These are phyloP conservation scores for Laothoe populi DNA, from an alignment of 2,888 invertebrate genomes.

Conservation along the genomic window DNA sequence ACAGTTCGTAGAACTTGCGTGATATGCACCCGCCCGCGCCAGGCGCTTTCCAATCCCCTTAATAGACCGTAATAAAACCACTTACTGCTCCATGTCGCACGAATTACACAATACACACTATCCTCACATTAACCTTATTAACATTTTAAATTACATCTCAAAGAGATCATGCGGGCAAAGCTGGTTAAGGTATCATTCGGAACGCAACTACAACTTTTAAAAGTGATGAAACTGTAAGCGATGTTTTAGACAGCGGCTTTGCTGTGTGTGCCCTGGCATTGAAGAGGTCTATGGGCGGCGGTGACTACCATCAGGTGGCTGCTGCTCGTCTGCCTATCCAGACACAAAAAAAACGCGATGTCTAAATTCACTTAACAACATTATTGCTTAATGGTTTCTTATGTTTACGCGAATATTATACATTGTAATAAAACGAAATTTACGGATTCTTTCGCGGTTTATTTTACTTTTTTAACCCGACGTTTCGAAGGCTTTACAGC, in stretches of 20 bases:
- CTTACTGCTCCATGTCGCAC: not conserved
- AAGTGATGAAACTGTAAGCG: too few relatives aligned
- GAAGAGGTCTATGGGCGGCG: too few relatives aligned
- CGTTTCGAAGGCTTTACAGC: too few relatives aligned
- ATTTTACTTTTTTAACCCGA: too few relatives aligned
- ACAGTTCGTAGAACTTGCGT: not conserved
- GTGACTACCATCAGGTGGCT: too few relatives aligned
- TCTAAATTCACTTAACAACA: not conserved
- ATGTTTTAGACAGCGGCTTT: too few relatives aligned
- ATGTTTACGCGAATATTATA: too few relatives aligned
- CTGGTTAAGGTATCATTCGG: not conserved
- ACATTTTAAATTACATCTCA: conserved; percentile 17
- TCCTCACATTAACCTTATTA: conserved; percentile 27
- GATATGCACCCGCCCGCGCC: not conserved
- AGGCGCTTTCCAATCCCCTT: not conserved
- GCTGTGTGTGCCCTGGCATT: too few relatives aligned
- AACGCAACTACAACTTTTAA: not conserved
- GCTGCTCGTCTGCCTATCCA: too few relatives aligned
- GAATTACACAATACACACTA: conserved; percentile 1
- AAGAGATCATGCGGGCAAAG: conserved; percentile 19
- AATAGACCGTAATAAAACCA: conserved; percentile 15
- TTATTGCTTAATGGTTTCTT: too few relatives aligned
- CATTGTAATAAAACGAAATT: too few relatives aligned
- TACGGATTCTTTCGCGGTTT: too few relatives aligned
- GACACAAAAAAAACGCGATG: not conserved